phyloP scores from a whole-genome alignment of 1,140 invertebrate species.

The Aphis craccivora region DNA sequence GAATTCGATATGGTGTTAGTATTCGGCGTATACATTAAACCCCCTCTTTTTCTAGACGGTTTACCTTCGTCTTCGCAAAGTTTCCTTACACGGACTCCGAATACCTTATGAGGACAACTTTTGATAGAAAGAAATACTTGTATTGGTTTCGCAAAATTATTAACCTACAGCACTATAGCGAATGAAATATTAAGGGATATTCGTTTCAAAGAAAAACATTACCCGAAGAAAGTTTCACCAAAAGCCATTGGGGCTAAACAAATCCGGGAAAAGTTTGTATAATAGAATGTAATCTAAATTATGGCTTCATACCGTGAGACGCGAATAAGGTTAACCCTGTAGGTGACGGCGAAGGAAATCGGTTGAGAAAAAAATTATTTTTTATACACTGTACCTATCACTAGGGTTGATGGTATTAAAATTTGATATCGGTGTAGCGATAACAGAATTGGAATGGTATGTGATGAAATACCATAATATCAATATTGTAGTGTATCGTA shows the following conservation, averaged over 20 bases:
- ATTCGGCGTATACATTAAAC: constrained; percentile 42
- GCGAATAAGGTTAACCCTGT: neutral
- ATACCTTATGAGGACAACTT: constrained; percentile 57
- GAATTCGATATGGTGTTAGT: constrained; percentile 56
- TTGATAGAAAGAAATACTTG: constrained; percentile 53
- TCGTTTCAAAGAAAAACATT: constrained; percentile 55
- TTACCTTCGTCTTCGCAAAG: constrained; percentile 54
- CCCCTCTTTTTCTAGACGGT: constrained; percentile 51
- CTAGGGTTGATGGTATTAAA: neutral
- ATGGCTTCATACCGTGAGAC: constrained; percentile 19
- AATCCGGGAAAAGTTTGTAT: constrained; percentile 55
- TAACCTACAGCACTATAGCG: constrained; percentile 43
- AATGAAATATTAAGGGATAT: constrained; percentile 58
- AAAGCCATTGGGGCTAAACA: constrained; percentile 54
- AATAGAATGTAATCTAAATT: constrained; percentile 57
- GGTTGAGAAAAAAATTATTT: neutral
- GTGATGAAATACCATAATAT: neutral
- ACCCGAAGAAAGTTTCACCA: constrained; percentile 52
- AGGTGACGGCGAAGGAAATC: neutral
- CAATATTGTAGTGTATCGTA: neutral
- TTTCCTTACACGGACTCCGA: constrained; percentile 48
- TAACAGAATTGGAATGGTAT: neutral
- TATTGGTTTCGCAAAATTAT: constrained; percentile 57
- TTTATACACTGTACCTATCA: neutral
- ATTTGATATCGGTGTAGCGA: neutral